Base-by-base conservation (phyloP, 1,140 invertebrate genomes). In the Tetragnatha versicolor region DNA sequence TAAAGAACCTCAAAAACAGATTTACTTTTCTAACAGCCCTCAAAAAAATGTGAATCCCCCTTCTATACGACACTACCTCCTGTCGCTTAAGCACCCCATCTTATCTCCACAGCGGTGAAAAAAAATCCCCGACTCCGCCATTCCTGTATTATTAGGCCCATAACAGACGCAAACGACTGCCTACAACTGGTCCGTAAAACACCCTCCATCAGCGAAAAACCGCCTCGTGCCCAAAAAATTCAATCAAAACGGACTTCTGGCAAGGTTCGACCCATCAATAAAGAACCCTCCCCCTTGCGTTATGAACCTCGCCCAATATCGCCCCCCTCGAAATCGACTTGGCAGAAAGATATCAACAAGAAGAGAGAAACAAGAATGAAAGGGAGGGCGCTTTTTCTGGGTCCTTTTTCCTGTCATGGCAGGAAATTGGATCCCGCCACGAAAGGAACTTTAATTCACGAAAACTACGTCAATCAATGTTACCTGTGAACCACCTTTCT, bases 381-480 rank as follows among this genome's bases (percentile, higher is more conserved):
- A 60, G 42, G 60, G 60, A 27, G 53, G 47, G 53, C 69, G 42
- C 53, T 17, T 70, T 73, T 73, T 73, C 55, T 37, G 60, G 69
- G 33, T 73, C 60, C 55, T 73, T 73, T 55, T 73, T 73, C 69
- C 69, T 60, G 51, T 58, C 53, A 31, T 14, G 35, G 25, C 22
- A 27, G 69, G 51, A 73, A 73, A 73, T 73, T 73, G 69, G 27
- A 55, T 73, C 39, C 47, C 25, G 60, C 53, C 69, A 39, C 35
- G 5, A 65, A 73, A 73, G 39, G 35, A 73, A 53, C 14, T 73
- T 60, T 55, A 73, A 55, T 73, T 53, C 35, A n/a, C 14, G 42
- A 73, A 60, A 73, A 60, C 69, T 33, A 17, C 69, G 53, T 73
- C 69, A 73, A 70, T 70, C 68, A 53, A 53, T 55, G 68, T 55